Evolutionary conservation across 2,113 vertebrate species (phyloP), one percentile per base, ranked within the genome.

Genomic region (Odontesthes bonariensis): DNA sequence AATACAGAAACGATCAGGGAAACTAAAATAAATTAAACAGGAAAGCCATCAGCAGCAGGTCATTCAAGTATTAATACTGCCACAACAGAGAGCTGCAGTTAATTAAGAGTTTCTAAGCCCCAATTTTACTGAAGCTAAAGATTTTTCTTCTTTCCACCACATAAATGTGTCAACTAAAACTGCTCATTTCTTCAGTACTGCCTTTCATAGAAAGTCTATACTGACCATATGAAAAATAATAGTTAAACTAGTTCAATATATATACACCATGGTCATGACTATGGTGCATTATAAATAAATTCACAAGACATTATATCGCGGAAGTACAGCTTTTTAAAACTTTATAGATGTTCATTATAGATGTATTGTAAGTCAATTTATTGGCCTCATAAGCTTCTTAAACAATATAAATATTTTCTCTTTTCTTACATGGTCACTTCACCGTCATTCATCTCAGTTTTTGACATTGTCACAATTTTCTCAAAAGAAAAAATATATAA

Each of bases 401-500:
- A 13, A n/a, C 11, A 69, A 32, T 19, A 10, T 5, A 40, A 10
- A 2, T n/a, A 16, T n/a, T n/a, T n/a, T n/a, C n/a, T n/a, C n/a
- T n/a, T n/a, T n/a, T n/a, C n/a, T n/a, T 22, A 12, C 1, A 12
- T 6, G 9, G 12, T 38, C 55, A 23, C 13, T 23, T 31, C 1
- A 31, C 11, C 10, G 19, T 2, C 1, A 17, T 16, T 20, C 9
- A 0, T 49, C 5, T 16, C 14, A 23, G 53, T 73, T 67, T 71
- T 42, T 42, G 20, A 68, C 46, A 55, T 42, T 61, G 31, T 23
- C 22, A 22, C 16, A 49, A 54, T 53, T 66, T 47, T 58, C 71
- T 54, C 60, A 68, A 68, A 55, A 22, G 47, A 44, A 44, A 12
- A 44, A 44, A 44, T 14, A 44, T 12, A n/a, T n/a, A n/a, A n/a